phyloP scores from a whole-genome alignment of 2,888 invertebrate genomes.

The Rhingia campestris region DNA sequence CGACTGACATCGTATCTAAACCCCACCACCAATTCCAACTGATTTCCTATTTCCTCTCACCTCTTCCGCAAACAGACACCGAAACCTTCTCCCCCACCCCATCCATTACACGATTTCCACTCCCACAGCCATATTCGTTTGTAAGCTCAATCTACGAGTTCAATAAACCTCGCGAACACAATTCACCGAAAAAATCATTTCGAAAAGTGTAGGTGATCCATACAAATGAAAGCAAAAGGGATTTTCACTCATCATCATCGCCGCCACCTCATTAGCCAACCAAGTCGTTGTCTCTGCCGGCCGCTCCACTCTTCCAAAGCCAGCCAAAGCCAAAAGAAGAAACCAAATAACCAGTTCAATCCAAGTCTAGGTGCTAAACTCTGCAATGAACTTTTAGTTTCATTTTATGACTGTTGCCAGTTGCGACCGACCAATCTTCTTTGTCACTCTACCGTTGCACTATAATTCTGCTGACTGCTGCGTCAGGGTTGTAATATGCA shows the following conservation, averaged over 20 bases:
- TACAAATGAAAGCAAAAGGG: constrained; percentile 62
- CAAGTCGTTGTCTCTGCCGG: constrained; percentile 1
- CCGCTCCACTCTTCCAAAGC: background rate
- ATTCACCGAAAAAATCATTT: constrained; percentile 42
- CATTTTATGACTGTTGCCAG: constrained; percentile 10
- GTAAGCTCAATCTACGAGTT: constrained; percentile 29
- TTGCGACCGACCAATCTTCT: constrained; percentile 34
- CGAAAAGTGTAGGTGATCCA: constrained; percentile 19
- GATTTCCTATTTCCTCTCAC: constrained; percentile 22
- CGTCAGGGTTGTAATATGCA: background rate
- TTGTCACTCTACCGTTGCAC: background rate
- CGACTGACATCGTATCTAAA: no score
- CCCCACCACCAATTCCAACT: background rate
- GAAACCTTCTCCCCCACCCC: background rate
- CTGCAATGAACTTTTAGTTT: constrained; percentile 43
- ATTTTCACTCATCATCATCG: constrained; percentile 45
- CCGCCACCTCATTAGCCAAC: constrained; percentile 23
- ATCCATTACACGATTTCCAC: constrained; percentile 1
- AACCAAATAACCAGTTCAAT: constrained; percentile 15
- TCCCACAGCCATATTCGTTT: background rate
- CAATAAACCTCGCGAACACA: constrained; percentile 47
- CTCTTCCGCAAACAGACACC: constrained; percentile 26
- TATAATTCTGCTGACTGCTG: background rate
- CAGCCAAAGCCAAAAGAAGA: background rate
- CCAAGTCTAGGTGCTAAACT: constrained; percentile 27